Base-by-base conservation (phyloP, 1,140 invertebrate genomes). In the Drosophila teissieri region DNA sequence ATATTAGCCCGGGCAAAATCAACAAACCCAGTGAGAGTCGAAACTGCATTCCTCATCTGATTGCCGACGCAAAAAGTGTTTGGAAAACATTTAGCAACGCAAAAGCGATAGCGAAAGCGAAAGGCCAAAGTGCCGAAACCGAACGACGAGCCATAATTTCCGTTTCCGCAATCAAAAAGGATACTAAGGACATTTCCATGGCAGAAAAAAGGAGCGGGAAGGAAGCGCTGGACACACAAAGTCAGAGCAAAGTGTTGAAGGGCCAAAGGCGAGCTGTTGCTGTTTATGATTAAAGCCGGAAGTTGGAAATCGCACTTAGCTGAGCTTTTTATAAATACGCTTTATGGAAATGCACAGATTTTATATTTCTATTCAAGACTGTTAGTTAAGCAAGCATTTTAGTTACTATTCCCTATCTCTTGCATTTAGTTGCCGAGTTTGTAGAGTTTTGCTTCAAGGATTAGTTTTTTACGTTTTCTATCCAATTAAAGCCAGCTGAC, bases 111-210 rank as follows among this genome's bases (percentile, higher is more conserved):
- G 44, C 52, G 17, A 8, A 44, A 37, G 39, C 36, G 44, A 37
- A 17, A 14, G 53, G 46, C 22, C 19, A 48, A 42, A 39, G 39
- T 17, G 15, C 52, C 24, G n/a, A 27, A 65, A 27, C 49, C 37
- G 39, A 54, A 52, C 36, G 19, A n/a, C 37, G 34, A 37, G 60
- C 80, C 36, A 80, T 64, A 67, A 85, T 80, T 80, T 85, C 81
- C 80, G 81, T 58, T 80, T 80, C 77, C 77, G 73, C 81, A 68
- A 77, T 84, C 80, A 84, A 68, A 79, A 75, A 15, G 44, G 48
- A 55, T 63, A 58, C 42, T 57, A 69, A 62, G 54, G 54, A 60
- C 62, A 46, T 78, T 63, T 78, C 40, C 52, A 31, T 37, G 45
- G 17, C 22, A 42, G 14, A 46, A 31, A 22, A 46, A 42, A 22